A percentile compares a stretch with the other conserved stretches of the same genome.
phyloP scores from a whole-genome alignment of 2,888 invertebrate species.

The Meta bourneti region DNA sequence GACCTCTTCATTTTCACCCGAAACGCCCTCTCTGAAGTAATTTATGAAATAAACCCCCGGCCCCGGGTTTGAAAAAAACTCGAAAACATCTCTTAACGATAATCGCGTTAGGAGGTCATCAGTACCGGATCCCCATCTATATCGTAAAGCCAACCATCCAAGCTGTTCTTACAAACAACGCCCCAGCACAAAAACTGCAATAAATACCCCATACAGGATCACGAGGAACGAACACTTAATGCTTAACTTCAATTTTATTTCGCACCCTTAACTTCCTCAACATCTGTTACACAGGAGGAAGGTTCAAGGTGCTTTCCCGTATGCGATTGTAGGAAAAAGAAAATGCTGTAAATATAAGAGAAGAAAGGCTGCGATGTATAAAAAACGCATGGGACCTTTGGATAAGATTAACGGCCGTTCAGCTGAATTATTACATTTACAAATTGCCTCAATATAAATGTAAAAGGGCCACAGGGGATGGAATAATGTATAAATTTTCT shows the following conservation, averaged over 20 bases:
- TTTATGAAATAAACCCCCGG: no score
- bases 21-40: no score
- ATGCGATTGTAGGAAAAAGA: neutral
- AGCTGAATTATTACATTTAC: conserved; percentile 60
- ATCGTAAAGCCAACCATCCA: conserved; percentile 1
- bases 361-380: neutral
- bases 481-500: conserved; percentile 59
- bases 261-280: conserved; percentile 8
- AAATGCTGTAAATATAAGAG: conserved; percentile 23
- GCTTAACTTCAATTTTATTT: conserved; percentile 31
- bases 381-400: neutral
- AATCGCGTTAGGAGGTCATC: neutral
- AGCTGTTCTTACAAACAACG: neutral
- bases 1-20: no score
- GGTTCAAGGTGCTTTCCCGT: neutral
- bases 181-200: no score
- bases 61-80: no score
- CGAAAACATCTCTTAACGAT: neutral
- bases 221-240: neutral
- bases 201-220: neutral
- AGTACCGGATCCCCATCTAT: neutral
- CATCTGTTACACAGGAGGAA: conserved; percentile 41
- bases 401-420: conserved; percentile 47
- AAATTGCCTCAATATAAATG: conserved; percentile 55
- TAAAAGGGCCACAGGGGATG: conserved; percentile 5